A percentile compares a stretch with the other conserved stretches of the same genome.
phyloP scores from a whole-genome alignment of 2,888 invertebrate genomes.

The Pseudococcus longispinus region DNA sequence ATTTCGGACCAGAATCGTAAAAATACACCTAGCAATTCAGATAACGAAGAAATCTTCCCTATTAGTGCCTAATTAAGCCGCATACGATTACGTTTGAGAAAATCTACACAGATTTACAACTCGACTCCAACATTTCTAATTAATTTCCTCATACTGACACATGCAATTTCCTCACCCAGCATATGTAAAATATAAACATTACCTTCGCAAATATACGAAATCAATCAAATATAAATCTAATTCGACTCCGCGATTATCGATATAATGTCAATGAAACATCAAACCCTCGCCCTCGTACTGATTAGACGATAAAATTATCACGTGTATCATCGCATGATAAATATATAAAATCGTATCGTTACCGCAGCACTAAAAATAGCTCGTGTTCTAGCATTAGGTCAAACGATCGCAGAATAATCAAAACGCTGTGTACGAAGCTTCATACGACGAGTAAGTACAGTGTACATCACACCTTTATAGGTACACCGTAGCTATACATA shows the following conservation, averaged over 20 bases:
- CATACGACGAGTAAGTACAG: too few species aligned
- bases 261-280: background rate
- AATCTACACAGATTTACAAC: too few species aligned
- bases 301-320: constrained; percentile 21
- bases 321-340: constrained; percentile 1
- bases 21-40: too few species aligned
- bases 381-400: constrained; percentile 17
- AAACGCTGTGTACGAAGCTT: background rate
- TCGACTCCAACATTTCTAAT: too few species aligned
- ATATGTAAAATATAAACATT: too few species aligned
- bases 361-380: constrained; percentile 21
- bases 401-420: background rate
- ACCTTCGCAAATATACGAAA: background rate
- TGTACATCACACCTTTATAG: background rate
- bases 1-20: too few species aligned
- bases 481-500: too few species aligned
- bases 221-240: background rate
- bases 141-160: too few species aligned
- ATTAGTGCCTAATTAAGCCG: too few species aligned
- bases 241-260: background rate
- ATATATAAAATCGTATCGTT: constrained; percentile 8
- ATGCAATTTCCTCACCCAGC: too few species aligned
- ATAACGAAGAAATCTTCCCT: too few species aligned
- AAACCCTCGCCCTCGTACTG: background rate
- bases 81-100: too few species aligned